Conservation (phyloP, 92 coral and sea anemone genomes). For the Plumapathes pennacea region DNA sequence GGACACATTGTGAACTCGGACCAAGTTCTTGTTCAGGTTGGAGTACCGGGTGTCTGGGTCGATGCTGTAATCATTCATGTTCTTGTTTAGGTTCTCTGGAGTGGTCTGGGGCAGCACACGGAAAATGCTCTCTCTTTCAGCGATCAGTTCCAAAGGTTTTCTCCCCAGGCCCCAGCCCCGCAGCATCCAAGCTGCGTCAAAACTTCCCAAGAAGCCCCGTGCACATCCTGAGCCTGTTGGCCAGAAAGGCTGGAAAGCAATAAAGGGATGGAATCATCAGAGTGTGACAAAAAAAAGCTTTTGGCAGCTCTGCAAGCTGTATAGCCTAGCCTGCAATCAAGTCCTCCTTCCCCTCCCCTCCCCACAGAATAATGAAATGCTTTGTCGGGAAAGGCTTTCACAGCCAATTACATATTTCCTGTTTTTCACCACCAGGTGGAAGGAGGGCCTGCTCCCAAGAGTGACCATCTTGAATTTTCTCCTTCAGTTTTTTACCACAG, state of each 20-base stretch:
- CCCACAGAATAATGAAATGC: too few relatives aligned
- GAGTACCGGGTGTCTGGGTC: constrained; percentile 91
- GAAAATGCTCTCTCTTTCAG: constrained; percentile 86
- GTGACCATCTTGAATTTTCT: too few relatives aligned
- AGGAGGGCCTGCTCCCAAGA: too few relatives aligned
- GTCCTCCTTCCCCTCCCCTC: not conserved
- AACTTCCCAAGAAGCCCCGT: constrained; percentile 85
- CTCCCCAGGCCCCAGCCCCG: constrained; percentile 90
- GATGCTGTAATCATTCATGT: constrained; percentile 71
- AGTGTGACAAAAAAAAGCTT: too few relatives aligned
- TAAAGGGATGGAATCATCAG: not conserved
- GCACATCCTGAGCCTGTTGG: constrained; percentile 99
- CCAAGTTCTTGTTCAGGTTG: constrained; percentile 63
- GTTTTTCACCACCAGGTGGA: too few relatives aligned
- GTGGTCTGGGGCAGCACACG: constrained; percentile 91
- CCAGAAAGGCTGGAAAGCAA: constrained; percentile 85
- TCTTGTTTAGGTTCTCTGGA: constrained; percentile 85
- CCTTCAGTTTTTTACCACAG: too few relatives aligned
- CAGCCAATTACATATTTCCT: too few relatives aligned
- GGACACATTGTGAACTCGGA: constrained; percentile 53
- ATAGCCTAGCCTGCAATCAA: too few relatives aligned
- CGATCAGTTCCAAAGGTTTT: constrained; percentile 78
- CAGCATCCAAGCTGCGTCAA: constrained; percentile 98
- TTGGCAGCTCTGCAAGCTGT: too few relatives aligned
- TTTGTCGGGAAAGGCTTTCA: too few relatives aligned